These are phyloP conservation scores for Silurus asotus DNA, from an alignment of 2,113 vertebrate species.

Conservation along the genomic window DNA sequence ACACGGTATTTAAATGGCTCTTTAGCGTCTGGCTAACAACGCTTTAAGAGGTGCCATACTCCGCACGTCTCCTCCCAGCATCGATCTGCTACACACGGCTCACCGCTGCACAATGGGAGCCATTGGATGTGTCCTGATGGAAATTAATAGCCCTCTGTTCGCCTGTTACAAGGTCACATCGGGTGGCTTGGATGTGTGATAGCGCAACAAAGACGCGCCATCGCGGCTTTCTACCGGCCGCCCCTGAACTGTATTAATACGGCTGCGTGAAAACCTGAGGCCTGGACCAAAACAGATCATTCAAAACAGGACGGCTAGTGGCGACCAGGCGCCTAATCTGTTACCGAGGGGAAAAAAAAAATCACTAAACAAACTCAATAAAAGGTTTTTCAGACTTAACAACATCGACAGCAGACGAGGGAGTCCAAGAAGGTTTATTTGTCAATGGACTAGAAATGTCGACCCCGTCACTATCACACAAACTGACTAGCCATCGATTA, in stretches of 20 bases:
- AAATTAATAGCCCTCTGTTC: slow-evolving; percentile 51
- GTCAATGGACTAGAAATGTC: background rate
- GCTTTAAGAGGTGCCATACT: slow-evolving; percentile 47
- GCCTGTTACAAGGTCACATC: slow-evolving; percentile 45
- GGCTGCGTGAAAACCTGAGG: background rate
- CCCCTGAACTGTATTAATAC: slow-evolving; percentile 5
- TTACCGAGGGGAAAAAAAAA: background rate
- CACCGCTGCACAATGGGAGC: slow-evolving; percentile 48
- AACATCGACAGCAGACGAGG: background rate
- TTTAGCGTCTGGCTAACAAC: slow-evolving; percentile 53
- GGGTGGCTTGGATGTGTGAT: background rate
- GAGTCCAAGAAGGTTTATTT: background rate
- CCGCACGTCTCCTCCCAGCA: slow-evolving; percentile 47
- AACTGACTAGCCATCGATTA: background rate
- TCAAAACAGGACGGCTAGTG: background rate
- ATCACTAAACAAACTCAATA: background rate
- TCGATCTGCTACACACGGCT: slow-evolving; percentile 61
- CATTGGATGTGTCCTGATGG: slow-evolving; percentile 53
- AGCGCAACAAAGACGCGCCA: slow-evolving; percentile 13
- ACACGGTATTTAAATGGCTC: slow-evolving; percentile 54
- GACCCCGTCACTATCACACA: background rate
- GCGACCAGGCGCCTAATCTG: background rate
- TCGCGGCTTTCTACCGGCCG: slow-evolving; percentile 30
- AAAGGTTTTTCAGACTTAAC: background rate
- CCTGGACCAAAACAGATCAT: background rate